These are phyloP conservation scores for Tympanuchus pallidicinctus DNA, from an alignment of 2,113 vertebrate genomes.

Conservation along the genomic window DNA sequence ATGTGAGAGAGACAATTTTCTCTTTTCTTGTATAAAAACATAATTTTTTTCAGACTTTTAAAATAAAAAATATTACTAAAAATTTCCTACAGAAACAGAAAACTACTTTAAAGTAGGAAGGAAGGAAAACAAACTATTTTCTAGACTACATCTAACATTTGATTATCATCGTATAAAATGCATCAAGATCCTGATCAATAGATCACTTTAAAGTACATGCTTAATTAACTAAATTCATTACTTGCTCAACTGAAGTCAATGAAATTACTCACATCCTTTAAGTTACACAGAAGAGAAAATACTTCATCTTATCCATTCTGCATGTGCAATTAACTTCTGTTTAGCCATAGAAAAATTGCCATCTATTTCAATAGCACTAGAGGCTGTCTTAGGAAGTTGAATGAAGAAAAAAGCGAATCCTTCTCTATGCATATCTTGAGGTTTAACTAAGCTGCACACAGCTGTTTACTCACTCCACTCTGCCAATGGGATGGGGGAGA, in stretches of 20 bases:
- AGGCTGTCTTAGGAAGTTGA: not conserved
- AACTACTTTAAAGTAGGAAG: not conserved
- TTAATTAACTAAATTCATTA: constrained; percentile 35
- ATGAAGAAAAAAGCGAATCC: not conserved
- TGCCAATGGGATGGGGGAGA: no score
- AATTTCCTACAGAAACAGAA: not conserved
- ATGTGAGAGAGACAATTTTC: not conserved
- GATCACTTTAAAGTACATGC: not conserved
- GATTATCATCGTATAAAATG: not conserved
- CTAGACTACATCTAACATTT: constrained; percentile 2
- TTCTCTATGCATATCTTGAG: no score
- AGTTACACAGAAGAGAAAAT: not conserved
- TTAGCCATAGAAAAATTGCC: not conserved
- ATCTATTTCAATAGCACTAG: not conserved
- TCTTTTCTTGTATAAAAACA: not conserved
- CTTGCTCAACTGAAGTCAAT: not conserved
- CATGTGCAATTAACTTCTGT: not conserved
- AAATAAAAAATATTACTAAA: not conserved
- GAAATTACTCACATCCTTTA: constrained; percentile 1
- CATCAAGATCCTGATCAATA: constrained; percentile 33
- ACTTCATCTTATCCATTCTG: not conserved
- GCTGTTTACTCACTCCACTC: not conserved
- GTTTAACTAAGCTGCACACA: no score
- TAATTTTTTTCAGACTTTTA: not conserved
- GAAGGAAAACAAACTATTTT: not conserved